Conservation (phyloP, 2,113 vertebrate genomes). For the Petaurus breviceps region DNA sequence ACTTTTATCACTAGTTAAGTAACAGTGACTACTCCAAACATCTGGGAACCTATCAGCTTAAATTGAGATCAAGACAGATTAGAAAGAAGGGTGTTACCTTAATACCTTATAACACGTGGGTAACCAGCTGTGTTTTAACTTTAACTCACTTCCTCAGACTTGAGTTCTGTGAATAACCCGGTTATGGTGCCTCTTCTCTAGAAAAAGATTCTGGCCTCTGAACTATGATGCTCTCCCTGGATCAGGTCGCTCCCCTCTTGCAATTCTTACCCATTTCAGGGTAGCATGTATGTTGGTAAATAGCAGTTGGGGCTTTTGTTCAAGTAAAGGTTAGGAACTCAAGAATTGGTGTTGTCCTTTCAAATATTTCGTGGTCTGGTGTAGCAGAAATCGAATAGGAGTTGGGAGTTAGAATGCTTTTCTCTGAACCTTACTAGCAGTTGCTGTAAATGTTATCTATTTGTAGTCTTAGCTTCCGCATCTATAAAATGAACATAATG, state of each 20-base stretch:
- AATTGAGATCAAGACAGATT: background rate
- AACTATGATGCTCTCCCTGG: constrained; percentile 87
- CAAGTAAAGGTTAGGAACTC: constrained; percentile 41
- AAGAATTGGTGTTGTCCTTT: background rate
- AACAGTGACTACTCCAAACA: background rate
- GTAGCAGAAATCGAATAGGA: background rate
- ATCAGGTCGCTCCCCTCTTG: constrained; percentile 88
- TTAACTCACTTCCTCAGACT: background rate
- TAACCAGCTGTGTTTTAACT: too few species aligned
- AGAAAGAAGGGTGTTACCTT: background rate
- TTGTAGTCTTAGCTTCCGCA: constrained; percentile 13
- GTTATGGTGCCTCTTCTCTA: constrained; percentile 56
- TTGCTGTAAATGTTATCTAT: background rate
- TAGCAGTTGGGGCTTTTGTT: constrained; percentile 28
- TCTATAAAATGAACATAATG: background rate
- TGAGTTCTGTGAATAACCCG: background rate
- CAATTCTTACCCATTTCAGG: constrained; percentile 88
- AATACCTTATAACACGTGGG: too few species aligned
- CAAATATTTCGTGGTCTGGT: background rate
- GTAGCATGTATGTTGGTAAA: constrained; percentile 88
- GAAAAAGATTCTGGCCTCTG: constrained; percentile 86
- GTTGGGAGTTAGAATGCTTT: background rate
- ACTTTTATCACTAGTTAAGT: background rate
- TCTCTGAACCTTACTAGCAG: constrained; percentile 30
- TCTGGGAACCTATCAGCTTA: background rate